Base-by-base conservation (phyloP, 2,113 vertebrate genomes). In the Perognathus longimembris region DNA sequence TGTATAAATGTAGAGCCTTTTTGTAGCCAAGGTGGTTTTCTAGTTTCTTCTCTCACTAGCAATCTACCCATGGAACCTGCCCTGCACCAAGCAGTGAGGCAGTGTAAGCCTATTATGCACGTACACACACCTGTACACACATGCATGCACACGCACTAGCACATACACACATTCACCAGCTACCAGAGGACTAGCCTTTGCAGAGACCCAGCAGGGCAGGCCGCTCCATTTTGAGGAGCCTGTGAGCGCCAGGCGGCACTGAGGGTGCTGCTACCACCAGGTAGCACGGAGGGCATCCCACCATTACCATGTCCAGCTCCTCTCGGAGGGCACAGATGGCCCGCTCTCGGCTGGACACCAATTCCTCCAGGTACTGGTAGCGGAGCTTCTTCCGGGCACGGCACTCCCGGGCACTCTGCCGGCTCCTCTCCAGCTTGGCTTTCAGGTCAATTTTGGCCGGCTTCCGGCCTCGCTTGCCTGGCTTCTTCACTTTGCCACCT, bases 361-460 rank as follows among this genome's bases (percentile, higher is more conserved):
- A 97, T 75, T 99, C 99, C 96, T 99, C 99, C 98, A 99, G 97
- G 95, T 99, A 99, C 97, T 99, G 99, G 96, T 99, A 99, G 3
- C 99, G 96, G 92, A 99, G 98, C 95, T 99, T 99, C 97, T 99
- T 99, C 67, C 99, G 95, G 64, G 99, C 99, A 4, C 99, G 96
- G 95, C 99, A 99, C 89, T 99, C 99, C 34, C 99, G 97, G 0
- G 99, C 99, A 75, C 99, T 99, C 98, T 99, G 99, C 3, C 99
- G 98, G 96, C 99, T 99, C 36, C 99, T 98, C 97, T 99, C 99
- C 77, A 99, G 98, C 70, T 99, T 99, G 57, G 99, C 99, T 97
- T 99, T 99, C 97, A 99, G 96, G 97, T 99, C 99, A 67, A 99
- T 99, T 95, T 99, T 99, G 17, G 99, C 99, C 14, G 99, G 99